phyloP scores from a whole-genome alignment of 2,888 invertebrate species.

The Ypsolopha sequella region DNA sequence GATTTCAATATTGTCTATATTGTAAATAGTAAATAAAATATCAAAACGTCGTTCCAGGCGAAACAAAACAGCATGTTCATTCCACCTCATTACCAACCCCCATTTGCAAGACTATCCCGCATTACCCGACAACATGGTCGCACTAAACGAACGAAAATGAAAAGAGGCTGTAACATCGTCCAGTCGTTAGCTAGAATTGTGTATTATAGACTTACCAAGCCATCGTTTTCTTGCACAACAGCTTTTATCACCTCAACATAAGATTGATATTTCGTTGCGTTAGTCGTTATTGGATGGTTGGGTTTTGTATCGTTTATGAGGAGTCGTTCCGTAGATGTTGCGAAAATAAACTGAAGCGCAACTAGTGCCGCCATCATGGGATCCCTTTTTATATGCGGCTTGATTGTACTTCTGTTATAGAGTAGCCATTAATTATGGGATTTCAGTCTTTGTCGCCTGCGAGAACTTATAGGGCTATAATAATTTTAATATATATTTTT shows the following conservation, averaged over 20 bases:
- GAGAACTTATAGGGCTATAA: no score
- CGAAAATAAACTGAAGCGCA: slow-evolving; percentile 1
- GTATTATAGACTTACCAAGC: slow-evolving; percentile 20
- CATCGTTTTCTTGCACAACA: background rate
- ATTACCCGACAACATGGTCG: background rate
- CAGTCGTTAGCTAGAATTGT: slow-evolving; percentile 19
- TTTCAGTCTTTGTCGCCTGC: no score
- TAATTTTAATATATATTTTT: no score
- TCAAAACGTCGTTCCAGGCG: background rate
- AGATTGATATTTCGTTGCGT: background rate
- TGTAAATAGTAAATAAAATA: background rate
- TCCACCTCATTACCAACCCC: background rate
- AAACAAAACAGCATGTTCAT: background rate
- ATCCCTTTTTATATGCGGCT: background rate
- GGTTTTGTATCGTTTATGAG: background rate
- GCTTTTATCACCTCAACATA: background rate
- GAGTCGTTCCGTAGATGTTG: background rate
- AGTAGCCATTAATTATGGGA: background rate
- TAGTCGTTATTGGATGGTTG: background rate
- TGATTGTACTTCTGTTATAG: background rate
- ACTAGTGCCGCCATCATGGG: slow-evolving; percentile 2
- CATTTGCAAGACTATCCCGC: background rate
- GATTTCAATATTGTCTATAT: no score
- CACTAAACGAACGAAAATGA: slow-evolving; percentile 3
- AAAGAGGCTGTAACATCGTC: slow-evolving; percentile 8